Evolutionary conservation across 2,888 invertebrate genomes (phyloP), one percentile per base, ranked within the genome.

Genomic region (Polydrusus cervinus): DNA sequence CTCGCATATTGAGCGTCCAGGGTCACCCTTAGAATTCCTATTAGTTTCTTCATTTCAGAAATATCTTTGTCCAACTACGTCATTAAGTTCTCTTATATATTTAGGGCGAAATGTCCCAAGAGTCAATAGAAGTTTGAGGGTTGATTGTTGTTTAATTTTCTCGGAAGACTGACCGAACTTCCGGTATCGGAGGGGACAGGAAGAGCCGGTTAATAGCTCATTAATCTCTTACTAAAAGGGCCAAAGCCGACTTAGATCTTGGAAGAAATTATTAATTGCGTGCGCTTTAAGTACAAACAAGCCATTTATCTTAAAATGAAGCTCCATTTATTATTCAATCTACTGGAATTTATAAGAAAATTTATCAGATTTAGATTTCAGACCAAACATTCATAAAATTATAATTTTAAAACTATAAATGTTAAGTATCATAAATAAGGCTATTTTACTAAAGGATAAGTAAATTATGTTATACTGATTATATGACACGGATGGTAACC

Each of bases 81-180:
- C 45, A 60, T 69, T 69, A 69, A 61, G 40, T 60, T 45, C 60
- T 45, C 57, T 11, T 60, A 45, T 43, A 62, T 38, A 34, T 38
- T 38, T 40, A 60, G 38, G 20, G 13, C n/a, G 53, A 57, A 64
- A 71, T 65, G 71, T 64, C 64, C 64, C 70, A 14, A 11, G 55
- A 47, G 67, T 67, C 67, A 67, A 57, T 60, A 65, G 34, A 51
- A 73, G 73, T 73, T 73, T 38, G 73, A 34, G 49, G 45, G 25
- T 60, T 73, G 67, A 73, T 47, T 66, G 66, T 67, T 67, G 73
- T 68, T 68, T 67, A 62, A 68, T 68, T 74, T 51, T 66, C 55
- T 40, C 64, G 16, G 61, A 61, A 49, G 67, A 51, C 57, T 73
- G 72, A 61, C 67, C 72, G 57, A 51, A 53, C 13, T 67, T 47